Percentiles rank a stretch among this genome's conserved stretches.
These are phyloP conservation scores for Terrapene triunguis DNA, from an alignment of 2,113 vertebrate species.

Conservation along the genomic window DNA sequence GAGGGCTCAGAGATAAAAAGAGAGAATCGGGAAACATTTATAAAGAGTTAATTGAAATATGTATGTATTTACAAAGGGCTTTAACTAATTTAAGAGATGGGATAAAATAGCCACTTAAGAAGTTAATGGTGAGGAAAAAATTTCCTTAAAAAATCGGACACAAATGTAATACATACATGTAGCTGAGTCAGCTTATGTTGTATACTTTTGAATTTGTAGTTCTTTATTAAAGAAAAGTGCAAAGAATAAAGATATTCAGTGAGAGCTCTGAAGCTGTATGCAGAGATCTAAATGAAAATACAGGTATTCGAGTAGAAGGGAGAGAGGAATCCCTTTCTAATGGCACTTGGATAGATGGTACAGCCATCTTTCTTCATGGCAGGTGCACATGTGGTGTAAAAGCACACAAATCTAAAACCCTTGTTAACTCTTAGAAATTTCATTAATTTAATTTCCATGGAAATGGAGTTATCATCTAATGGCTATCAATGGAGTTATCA, in stretches of 20 bases:
- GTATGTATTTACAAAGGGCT: neutral
- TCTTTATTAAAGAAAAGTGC: neutral
- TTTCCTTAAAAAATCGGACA: neutral
- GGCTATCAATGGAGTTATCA: neutral
- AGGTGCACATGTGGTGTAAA: neutral
- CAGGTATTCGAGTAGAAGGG: neutral
- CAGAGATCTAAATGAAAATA: neutral
- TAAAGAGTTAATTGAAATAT: neutral
- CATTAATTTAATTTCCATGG: neutral
- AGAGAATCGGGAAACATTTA: neutral
- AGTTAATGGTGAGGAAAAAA: neutral
- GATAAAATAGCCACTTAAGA: neutral
- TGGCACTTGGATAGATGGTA: neutral
- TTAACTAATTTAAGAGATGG: neutral
- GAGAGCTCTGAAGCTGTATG: too few species aligned
- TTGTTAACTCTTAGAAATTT: neutral
- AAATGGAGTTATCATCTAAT: neutral
- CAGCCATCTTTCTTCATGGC: neutral
- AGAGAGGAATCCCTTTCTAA: neutral
- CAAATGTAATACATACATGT: neutral
- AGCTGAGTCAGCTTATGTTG: neutral
- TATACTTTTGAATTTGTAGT: neutral
- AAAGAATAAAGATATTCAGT: neutral
- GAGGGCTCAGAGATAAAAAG: neutral
- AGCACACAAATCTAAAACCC: neutral